Conservation (phyloP, 37 sponge, comb jelly and placozoan species). For the Petrosia ficiformis region DNA sequence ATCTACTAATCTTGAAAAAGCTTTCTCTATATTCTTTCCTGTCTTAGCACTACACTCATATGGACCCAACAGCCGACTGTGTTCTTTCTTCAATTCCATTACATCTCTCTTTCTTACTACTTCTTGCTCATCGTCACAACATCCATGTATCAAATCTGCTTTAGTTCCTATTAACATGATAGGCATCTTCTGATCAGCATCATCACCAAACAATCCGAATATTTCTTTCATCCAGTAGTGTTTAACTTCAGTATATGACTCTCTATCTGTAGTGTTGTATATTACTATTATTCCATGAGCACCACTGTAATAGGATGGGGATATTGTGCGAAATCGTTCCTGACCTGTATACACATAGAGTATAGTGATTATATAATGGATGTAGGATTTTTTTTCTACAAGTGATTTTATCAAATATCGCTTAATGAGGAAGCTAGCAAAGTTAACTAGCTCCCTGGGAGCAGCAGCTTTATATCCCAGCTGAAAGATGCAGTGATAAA, state of each 20-base stretch:
- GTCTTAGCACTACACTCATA: constrained; percentile 1
- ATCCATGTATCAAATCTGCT: background rate
- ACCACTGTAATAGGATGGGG: background rate
- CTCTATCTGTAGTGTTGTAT: background rate
- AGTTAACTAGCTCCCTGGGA: too few species aligned
- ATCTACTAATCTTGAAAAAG: background rate
- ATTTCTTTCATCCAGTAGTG: constrained; percentile 12
- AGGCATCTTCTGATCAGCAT: background rate
- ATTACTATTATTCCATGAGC: background rate
- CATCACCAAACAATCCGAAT: background rate
- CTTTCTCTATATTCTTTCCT: background rate
- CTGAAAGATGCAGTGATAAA: too few species aligned
- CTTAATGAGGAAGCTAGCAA: too few species aligned
- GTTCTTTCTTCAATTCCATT: background rate
- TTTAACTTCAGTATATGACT: background rate
- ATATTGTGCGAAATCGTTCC: background rate
- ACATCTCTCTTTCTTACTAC: constrained; percentile 3
- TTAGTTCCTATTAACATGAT: constrained; percentile 1
- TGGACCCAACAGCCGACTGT: background rate
- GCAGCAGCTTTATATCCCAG: too few species aligned
- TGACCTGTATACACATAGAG: background rate
- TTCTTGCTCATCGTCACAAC: background rate
- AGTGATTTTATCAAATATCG: too few species aligned
- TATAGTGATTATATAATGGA: background rate
- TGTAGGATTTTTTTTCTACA: too few species aligned